These are phyloP conservation scores for Selene dorsalis DNA, from an alignment of 2,797 vertebrate species.

Conservation along the genomic window DNA sequence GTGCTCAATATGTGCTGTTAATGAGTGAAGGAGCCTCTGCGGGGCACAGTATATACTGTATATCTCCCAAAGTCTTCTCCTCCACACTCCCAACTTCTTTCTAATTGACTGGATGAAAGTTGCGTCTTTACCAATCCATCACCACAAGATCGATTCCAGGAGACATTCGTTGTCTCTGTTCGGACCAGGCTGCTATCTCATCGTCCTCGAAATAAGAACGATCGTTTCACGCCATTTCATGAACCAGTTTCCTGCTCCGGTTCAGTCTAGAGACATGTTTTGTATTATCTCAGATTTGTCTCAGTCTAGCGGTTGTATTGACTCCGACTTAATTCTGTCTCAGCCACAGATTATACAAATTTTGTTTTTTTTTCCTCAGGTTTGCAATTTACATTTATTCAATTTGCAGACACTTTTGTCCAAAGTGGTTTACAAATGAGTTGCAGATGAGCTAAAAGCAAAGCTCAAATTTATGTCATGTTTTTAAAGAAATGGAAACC, in stretches of 20 bases:
- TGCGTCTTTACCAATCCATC: neutral
- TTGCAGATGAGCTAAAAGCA: neutral
- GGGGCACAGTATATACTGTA: constrained; percentile 11
- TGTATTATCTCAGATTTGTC: neutral
- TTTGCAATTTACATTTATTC: neutral
- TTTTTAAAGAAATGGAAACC: neutral
- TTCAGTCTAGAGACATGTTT: neutral
- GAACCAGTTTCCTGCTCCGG: neutral
- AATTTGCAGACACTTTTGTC: neutral
- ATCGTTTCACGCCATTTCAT: neutral
- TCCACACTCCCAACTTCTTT: constrained; percentile 12
- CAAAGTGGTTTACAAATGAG: neutral
- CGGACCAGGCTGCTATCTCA: too few species aligned
- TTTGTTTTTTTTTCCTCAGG: neutral
- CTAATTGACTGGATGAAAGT: constrained; percentile 10
- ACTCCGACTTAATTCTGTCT: neutral
- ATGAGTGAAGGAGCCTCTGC: constrained; percentile 46
- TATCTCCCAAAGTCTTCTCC: constrained; percentile 5
- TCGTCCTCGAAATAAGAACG: neutral
- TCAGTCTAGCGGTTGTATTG: neutral
- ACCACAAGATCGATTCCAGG: constrained; percentile 4
- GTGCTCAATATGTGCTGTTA: constrained; percentile 59
- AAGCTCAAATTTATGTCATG: neutral
- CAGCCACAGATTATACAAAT: neutral
- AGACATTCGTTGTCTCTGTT: neutral